Conservation (phyloP, 2,113 vertebrate genomes). For the Halcyon senegalensis region DNA sequence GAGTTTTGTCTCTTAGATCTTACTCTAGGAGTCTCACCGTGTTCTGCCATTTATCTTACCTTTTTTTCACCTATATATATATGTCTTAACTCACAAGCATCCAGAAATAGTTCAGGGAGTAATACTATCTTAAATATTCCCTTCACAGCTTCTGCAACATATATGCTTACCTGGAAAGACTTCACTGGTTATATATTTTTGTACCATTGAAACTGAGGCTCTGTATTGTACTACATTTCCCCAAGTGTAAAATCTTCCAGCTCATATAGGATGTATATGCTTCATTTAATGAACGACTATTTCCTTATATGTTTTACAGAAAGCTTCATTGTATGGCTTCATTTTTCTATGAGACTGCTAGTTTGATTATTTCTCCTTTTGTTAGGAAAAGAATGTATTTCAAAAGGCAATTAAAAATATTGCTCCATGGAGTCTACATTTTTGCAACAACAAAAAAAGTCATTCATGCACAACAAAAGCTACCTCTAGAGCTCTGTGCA, state of each 20-base stretch:
- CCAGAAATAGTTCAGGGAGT: not conserved
- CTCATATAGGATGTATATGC: not conserved
- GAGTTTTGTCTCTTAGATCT: not conserved
- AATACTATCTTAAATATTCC: not conserved
- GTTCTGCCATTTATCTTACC: not conserved
- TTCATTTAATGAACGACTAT: not conserved
- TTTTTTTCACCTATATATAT: not conserved
- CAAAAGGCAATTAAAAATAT: conserved; percentile 59
- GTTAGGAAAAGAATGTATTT: conserved; percentile 1
- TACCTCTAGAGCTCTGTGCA: not conserved
- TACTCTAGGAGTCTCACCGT: not conserved
- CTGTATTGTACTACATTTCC: not conserved
- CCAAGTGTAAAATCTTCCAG: not conserved
- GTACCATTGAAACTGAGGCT: not conserved
- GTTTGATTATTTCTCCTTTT: conserved; percentile 13
- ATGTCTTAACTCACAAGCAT: not conserved
- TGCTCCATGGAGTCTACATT: not conserved
- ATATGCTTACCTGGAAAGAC: not conserved
- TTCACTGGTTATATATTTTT: not conserved
- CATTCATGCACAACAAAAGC: conserved; percentile 28
- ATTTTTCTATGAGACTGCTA: not conserved
- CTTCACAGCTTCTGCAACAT: not conserved
- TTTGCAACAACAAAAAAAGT: conserved; percentile 28
- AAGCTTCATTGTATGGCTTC: not conserved
- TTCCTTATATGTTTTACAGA: not conserved